These are phyloP conservation scores for Arion vulgaris DNA, from an alignment of 1,140 invertebrate genomes.

Conservation along the genomic window DNA sequence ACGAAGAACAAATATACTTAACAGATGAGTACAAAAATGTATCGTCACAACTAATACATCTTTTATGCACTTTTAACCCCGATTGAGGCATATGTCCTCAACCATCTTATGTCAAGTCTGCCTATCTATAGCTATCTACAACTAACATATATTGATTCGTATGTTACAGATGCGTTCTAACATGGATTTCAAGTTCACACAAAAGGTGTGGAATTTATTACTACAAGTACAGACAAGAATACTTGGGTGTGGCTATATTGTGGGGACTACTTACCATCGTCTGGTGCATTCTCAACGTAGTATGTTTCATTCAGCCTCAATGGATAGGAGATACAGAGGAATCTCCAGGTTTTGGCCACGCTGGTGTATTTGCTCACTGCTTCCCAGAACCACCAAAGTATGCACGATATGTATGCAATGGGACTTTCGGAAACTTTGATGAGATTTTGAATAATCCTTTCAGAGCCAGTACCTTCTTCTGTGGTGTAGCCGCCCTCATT, in stretches of 20 bases:
- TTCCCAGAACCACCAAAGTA: conserved; percentile 56
- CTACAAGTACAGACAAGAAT: conserved; percentile 61
- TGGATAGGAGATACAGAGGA: conserved; percentile 87
- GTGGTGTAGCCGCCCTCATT: conserved; percentile 89
- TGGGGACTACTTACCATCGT: conserved; percentile 98
- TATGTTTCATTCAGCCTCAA: conserved; percentile 95
- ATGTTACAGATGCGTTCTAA: too few species aligned
- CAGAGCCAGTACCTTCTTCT: conserved; percentile 86
- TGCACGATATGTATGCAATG: conserved; percentile 78
- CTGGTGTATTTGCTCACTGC: conserved; percentile 91
- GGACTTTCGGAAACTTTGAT: conserved; percentile 86
- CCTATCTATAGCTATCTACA: too few species aligned
- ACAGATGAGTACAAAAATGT: too few species aligned
- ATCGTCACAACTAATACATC: too few species aligned
- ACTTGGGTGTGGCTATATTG: conserved; percentile 92
- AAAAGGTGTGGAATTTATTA: conserved; percentile 55
- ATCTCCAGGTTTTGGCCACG: conserved; percentile 88
- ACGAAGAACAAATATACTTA: too few species aligned
- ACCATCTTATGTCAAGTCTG: too few species aligned
- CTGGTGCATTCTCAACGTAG: conserved; percentile 94
- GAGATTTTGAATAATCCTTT: conserved; percentile 86
- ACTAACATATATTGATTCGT: too few species aligned
- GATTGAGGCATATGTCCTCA: too few species aligned
- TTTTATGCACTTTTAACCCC: too few species aligned
- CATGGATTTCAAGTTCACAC: conserved; percentile 51